Conservation (phyloP, 2,113 vertebrate genomes). For the Pseudonaja textilis region DNA sequence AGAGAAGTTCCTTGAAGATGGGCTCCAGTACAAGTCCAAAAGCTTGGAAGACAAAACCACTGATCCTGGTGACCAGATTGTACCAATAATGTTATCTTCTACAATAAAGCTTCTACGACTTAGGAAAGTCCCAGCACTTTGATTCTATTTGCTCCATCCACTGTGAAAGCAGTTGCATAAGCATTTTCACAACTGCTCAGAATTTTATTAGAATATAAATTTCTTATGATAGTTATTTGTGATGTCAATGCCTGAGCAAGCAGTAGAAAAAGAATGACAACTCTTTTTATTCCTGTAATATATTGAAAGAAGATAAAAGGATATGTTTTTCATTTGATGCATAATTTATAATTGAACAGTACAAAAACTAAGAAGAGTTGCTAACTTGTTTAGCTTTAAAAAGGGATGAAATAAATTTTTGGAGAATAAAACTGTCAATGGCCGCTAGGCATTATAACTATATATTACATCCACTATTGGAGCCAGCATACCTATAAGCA, state of each 20-base stretch:
- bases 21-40: not conserved
- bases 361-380: not conserved
- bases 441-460: not conserved
- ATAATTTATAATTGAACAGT: not conserved
- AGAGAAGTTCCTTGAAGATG: not conserved
- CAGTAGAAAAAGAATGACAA: not conserved
- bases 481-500: not conserved
- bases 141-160: not conserved
- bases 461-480: not conserved
- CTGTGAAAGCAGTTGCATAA: not conserved
- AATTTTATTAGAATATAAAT: not conserved
- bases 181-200: not conserved
- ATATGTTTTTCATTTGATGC: not conserved
- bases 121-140: not conserved
- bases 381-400: not conserved
- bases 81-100: not conserved
- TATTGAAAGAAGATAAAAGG: not conserved
- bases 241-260: not conserved
- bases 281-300: not conserved
- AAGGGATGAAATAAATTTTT: not conserved
- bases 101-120: not conserved
- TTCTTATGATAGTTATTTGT: not conserved
- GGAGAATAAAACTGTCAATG: not conserved
- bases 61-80: not conserved
- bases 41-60: not conserved